Conservation (phyloP, 2,113 vertebrate genomes). For the Pseudolaguvia tuberculata region DNA sequence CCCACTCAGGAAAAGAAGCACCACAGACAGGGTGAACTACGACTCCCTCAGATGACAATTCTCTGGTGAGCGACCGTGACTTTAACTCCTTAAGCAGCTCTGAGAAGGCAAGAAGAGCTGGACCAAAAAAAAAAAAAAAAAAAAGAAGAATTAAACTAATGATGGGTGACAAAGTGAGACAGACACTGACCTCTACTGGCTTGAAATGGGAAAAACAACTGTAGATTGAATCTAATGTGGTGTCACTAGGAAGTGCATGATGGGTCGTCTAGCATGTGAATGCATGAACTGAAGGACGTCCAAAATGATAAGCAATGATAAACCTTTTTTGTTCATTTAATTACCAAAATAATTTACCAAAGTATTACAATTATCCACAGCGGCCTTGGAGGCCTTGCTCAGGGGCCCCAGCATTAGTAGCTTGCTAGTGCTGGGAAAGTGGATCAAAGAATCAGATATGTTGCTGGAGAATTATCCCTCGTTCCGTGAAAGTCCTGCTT, state of each 20-base stretch:
- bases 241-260: background rate
- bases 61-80: background rate
- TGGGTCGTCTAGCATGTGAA: background rate
- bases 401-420: too few relatives aligned
- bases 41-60: slow-evolving; percentile 2
- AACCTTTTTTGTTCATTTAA: too few relatives aligned
- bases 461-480: too few relatives aligned
- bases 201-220: background rate
- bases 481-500: background rate
- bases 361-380: too few relatives aligned
- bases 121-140: background rate
- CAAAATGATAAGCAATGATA: too few relatives aligned
- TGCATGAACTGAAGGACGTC: too few relatives aligned
- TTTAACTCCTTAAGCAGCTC: slow-evolving; percentile 9
- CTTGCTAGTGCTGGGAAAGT: too few relatives aligned
- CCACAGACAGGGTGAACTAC: background rate
- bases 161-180: background rate
- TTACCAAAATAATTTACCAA: too few relatives aligned
- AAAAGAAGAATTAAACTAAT: background rate
- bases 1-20: background rate
- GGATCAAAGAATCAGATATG: too few relatives aligned
- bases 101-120: background rate
- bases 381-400: too few relatives aligned
- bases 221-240: background rate
- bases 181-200: slow-evolving; percentile 31